Evolutionary conservation across 92 coral and sea anemone species (phyloP).

Genomic region (Epizoanthus scotinus): DNA sequence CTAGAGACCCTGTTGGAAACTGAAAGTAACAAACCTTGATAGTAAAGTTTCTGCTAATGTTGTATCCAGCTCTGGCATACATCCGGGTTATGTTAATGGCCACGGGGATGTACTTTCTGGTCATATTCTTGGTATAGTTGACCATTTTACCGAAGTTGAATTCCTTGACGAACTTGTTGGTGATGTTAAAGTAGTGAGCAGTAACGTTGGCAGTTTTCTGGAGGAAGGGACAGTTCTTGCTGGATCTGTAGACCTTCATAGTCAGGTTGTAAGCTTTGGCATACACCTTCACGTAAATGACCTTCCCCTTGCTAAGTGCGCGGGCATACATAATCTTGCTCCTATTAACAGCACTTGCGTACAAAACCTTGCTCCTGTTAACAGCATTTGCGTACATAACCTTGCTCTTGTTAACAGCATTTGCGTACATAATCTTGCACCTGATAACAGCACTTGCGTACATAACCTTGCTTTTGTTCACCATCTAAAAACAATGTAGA

Average conservation of each 20-base stretch:
- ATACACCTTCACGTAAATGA: slow-evolving; percentile 20
- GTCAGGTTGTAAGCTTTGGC: slow-evolving; percentile 46
- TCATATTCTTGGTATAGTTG: slow-evolving; percentile 46
- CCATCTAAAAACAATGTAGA: no score
- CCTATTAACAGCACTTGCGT: slow-evolving; percentile 23
- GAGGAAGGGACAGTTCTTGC: slow-evolving; percentile 34
- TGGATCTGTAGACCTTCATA: slow-evolving; percentile 40
- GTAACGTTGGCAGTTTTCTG: slow-evolving; percentile 35
- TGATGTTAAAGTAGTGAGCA: slow-evolving; percentile 49
- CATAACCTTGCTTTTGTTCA: slow-evolving; percentile 35
- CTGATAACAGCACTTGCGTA: slow-evolving; percentile 19
- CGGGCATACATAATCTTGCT: slow-evolving; percentile 7
- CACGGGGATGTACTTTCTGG: slow-evolving; percentile 44
- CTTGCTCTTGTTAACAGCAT: slow-evolving; percentile 31
- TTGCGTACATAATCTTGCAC: not conserved
- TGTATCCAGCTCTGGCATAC: slow-evolving; percentile 49
- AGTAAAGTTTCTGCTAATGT: slow-evolving; percentile 67
- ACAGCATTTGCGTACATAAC: slow-evolving; percentile 9
- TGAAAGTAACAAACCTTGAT: slow-evolving; percentile 21
- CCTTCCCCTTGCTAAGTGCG: slow-evolving; percentile 16
- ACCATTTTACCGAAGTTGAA: slow-evolving; percentile 54
- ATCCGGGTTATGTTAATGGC: slow-evolving; percentile 61
- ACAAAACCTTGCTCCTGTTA: slow-evolving; percentile 22
- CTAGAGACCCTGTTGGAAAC: no score
- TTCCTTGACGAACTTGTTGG: slow-evolving; percentile 46